Conservation (phyloP, 2,888 invertebrate species). For the Cataglyphis albicans region DNA sequence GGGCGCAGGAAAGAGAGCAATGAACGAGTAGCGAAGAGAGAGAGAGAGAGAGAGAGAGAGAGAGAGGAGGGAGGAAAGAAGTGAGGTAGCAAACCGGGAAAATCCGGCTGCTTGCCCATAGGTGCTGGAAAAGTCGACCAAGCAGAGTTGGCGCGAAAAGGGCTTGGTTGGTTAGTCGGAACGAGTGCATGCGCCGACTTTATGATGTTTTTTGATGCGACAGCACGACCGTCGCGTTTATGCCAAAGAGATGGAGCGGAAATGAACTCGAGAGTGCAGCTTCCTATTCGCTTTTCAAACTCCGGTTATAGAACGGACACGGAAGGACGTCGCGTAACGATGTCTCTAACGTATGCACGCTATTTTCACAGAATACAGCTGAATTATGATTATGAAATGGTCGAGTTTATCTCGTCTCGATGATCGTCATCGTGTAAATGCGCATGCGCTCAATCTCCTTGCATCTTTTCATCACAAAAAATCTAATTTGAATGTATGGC, state of each 20-base stretch:
- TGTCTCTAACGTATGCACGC: conserved; percentile 61
- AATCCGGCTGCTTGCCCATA: conserved; percentile 7
- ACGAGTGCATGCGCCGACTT: conserved; percentile 69
- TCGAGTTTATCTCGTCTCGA: conserved; percentile 68
- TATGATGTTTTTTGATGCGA: conserved; percentile 81
- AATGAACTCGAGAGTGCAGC: conserved; percentile 81
- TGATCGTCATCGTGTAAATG: conserved; percentile 56
- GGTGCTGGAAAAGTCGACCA: conserved; percentile 55
- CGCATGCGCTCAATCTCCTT: neutral
- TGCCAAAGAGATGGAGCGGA: conserved; percentile 74
- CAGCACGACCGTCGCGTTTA: conserved; percentile 65
- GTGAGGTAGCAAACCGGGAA: conserved; percentile 4
- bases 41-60: conserved; percentile 10
- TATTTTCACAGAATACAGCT: conserved; percentile 67
- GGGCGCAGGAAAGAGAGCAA: conserved; percentile 6
- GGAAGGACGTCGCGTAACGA: conserved; percentile 55
- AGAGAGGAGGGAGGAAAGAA: neutral
- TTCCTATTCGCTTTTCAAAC: conserved; percentile 78
- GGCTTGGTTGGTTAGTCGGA: conserved; percentile 44
- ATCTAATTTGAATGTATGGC: neutral
- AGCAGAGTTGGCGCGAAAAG: conserved; percentile 40
- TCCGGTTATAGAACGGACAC: conserved; percentile 78
- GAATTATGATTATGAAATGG: conserved; percentile 72
- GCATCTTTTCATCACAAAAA: too few relatives aligned
- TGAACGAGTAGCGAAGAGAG: neutral